Evolutionary conservation across 2,888 invertebrate genomes (phyloP), one percentile per base, ranked within the genome.

Genomic region (Hydropsyche betteni): DNA sequence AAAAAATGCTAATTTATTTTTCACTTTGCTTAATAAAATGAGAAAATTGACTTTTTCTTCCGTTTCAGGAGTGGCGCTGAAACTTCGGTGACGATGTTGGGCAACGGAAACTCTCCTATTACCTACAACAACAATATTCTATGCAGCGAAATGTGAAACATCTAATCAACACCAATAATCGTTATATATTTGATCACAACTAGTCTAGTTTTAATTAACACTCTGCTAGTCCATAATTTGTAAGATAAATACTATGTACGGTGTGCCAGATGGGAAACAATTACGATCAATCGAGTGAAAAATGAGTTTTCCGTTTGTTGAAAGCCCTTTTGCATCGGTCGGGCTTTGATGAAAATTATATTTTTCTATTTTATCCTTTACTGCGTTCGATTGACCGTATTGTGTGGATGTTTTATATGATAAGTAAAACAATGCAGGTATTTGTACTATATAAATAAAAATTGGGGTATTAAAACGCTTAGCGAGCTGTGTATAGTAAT

Each of bases 41-140:
- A 44, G 44, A 44, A 44, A 44, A 44, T 44, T 44, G 44, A 8
- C 16, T 58, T 16, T 58, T 8, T 8, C 8, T 50, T 74, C 74
- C 64, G 33, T 79, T 79, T 51, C 78, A 78, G 78, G 61, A 74
- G 78, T 2, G 78, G 71, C 6, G 77, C 72, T 53, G 79, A 79
- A 68, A 79, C 79, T 8, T 79, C 79, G 0, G 78, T 79, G 24
- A 79, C 79, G 4, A 77, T 75, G 7, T 51, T 78, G n/a, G 78
- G 79, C n/a, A 79, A 79, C 68, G 79, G 78, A 73, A 79, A 78
- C 51, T 38, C 74, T 0, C 77, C 78, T 7, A 51, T 78, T 24
- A 74, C 75, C 52, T 77, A 70, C 24, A 77, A 69, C 69, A 77
- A 77, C 16, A 77, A 79, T 12, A 69, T 76, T 64, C 73, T 76